These are phyloP conservation scores for Clarias laeviceps DNA, from an alignment of 2,797 vertebrate genomes.

Conservation along the genomic window DNA sequence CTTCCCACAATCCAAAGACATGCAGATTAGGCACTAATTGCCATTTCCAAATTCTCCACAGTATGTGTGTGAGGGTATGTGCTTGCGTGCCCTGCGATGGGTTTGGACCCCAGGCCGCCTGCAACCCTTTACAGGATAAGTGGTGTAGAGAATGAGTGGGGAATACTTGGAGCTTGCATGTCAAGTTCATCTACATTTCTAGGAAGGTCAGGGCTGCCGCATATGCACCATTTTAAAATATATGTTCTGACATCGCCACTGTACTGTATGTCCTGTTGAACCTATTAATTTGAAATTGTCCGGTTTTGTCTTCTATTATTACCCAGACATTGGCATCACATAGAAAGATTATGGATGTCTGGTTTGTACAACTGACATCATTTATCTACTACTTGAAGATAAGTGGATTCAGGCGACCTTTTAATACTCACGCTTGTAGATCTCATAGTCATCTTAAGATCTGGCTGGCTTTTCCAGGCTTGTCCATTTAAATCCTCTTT, in stretches of 20 bases:
- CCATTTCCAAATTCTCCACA: too few species aligned
- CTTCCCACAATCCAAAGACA: too few species aligned
- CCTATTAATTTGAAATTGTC: not conserved
- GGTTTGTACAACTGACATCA: not conserved
- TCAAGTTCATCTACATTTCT: conserved; percentile 24
- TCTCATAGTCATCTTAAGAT: conserved; percentile 9
- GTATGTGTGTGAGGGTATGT: too few species aligned
- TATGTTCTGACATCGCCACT: not conserved
- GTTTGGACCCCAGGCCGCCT: too few species aligned
- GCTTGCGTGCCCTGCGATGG: too few species aligned
- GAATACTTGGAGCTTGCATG: conserved; percentile 11
- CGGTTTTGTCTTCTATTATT: not conserved
- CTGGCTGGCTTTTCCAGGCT: conserved; percentile 9
- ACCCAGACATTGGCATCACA: not conserved
- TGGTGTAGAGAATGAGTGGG: too few species aligned
- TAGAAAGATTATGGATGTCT: not conserved
- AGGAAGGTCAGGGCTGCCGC: not conserved
- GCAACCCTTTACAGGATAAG: too few species aligned
- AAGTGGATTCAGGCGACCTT: not conserved
- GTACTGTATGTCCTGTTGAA: not conserved
- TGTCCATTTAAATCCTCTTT: conserved; percentile 65
- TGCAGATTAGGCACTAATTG: too few species aligned
- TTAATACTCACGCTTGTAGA: conserved; percentile 1
- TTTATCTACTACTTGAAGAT: not conserved
- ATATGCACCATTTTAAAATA: not conserved